phyloP scores from a whole-genome alignment of 2,888 invertebrate genomes.

The Mylabris sibirica region DNA sequence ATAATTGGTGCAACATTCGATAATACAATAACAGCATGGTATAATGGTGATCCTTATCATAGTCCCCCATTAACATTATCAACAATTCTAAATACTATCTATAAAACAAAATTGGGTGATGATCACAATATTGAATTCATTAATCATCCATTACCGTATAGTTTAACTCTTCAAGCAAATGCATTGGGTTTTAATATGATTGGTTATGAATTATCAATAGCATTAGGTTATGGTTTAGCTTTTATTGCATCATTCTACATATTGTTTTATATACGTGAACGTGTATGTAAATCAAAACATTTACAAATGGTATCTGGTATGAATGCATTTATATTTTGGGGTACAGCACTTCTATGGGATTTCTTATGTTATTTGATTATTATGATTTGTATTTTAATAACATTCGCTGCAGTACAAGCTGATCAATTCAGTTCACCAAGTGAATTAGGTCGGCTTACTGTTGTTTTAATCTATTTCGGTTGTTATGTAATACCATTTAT shows the following conservation, averaged over 20 bases:
- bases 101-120: conserved; percentile 54
- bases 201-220: conserved; percentile 67
- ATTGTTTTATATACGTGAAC: conserved; percentile 70
- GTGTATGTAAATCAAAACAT: conserved; percentile 70
- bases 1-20: conserved; percentile 66
- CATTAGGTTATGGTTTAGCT: conserved; percentile 74
- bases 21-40: conserved; percentile 67
- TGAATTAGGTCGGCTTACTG: conserved; percentile 49
- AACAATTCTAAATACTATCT: conserved; percentile 69
- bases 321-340: conserved; percentile 71
- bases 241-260: conserved; percentile 70
- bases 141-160: conserved; percentile 74
- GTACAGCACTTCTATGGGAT: conserved; percentile 73
- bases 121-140: conserved; percentile 55
- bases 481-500: conserved; percentile 73
- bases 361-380: conserved; percentile 68
- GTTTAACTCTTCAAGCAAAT: conserved; percentile 64
- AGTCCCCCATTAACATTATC: conserved; percentile 72
- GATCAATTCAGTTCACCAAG: conserved; percentile 64
- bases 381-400: conserved; percentile 64
- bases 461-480: conserved; percentile 71
- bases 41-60: conserved; percentile 80
- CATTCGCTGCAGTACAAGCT: conserved; percentile 70
- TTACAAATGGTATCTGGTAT: conserved; percentile 75
- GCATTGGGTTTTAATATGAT: conserved; percentile 48